Evolutionary conservation across 1,140 invertebrate genomes (phyloP), one percentile per base, ranked within the genome.

Genomic region (Diabrotica virgifera): DNA sequence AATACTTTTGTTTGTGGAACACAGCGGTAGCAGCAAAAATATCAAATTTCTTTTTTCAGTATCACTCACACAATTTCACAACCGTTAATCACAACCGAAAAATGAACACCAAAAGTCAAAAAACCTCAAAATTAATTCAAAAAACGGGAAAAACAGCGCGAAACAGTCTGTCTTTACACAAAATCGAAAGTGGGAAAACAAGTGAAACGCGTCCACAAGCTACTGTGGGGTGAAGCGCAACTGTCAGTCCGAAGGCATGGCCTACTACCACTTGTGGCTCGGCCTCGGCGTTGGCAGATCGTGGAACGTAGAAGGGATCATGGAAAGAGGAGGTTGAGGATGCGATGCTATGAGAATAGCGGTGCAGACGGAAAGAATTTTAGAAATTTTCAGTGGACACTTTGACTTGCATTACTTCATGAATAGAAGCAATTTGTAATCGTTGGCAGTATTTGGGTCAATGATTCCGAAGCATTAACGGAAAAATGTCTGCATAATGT

Each of bases 261-360:
- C 62, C 62, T 59, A 59, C 66, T 67, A 60, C 66, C 66, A 67
- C 66, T 67, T 67, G 66, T 67, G 56, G 66, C 56, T 62, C 62
- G 61, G 46, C 52, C 38, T 46, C 53, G 57, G 50, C 40, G 36
- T 40, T 24, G 36, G 56, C 53, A 24, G 56, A 36, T 57, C 52
- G 8, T 6, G 63, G 52, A 52, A 35, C 40, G 59, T 51, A 57
- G 59, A 66, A 57, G 59, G 64, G 64, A 55, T 61, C 52, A 65
- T 54, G 24, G 50, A 13, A 57, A 57, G 38, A 36, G 36, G 55
- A 6, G 62, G 50, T 11, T 8, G 40, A 13, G 13, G 36, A 46
- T 40, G 38, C 11, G 59, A 10, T 40, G 36, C n/a, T 46, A 40
- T 11, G 2, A 40, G 12, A 51, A 14, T 7, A 40, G n/a, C 9